Conservation (phyloP, 2,888 invertebrate species). For the Apamea anceps region DNA sequence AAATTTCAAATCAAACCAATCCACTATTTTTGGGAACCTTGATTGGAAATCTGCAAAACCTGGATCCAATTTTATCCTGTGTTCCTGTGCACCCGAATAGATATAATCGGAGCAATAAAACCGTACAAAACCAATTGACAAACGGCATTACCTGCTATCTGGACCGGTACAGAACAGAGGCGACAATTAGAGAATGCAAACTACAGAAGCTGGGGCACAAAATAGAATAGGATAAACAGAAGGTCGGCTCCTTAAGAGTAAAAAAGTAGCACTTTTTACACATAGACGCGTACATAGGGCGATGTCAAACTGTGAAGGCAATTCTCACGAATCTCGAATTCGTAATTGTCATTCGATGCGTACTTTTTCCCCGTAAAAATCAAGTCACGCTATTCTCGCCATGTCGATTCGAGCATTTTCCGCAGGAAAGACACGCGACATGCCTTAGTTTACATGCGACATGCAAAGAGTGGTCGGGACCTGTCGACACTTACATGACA, state of each 20-base stretch:
- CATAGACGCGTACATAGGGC: background rate
- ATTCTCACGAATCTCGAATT: background rate
- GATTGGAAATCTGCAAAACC: conserved; percentile 26
- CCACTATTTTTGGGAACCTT: conserved; percentile 18
- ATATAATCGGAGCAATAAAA: conserved; percentile 62
- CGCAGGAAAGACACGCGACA: no score
- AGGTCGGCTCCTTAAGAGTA: background rate
- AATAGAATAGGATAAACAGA: conserved; percentile 17
- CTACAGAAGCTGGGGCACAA: conserved; percentile 49
- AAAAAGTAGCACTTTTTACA: background rate
- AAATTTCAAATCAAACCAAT: conserved; percentile 20
- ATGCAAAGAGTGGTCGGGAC: background rate
- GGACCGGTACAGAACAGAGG: conserved; percentile 64
- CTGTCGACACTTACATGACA: background rate
- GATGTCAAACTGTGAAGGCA: background rate
- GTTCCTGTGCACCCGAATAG: conserved; percentile 21
- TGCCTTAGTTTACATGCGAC: background rate
- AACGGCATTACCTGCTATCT: conserved; percentile 61
- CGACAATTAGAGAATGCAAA: conserved; percentile 73
- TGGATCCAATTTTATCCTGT: conserved; percentile 25
- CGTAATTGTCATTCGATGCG: background rate
- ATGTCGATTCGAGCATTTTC: background rate
- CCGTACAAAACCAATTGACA: conserved; percentile 60
- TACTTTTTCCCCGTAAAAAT: background rate
- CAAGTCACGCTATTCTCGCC: background rate